Evolutionary conservation across 2,797 vertebrate species (phyloP).

Genomic region (Morus bassanus): DNA sequence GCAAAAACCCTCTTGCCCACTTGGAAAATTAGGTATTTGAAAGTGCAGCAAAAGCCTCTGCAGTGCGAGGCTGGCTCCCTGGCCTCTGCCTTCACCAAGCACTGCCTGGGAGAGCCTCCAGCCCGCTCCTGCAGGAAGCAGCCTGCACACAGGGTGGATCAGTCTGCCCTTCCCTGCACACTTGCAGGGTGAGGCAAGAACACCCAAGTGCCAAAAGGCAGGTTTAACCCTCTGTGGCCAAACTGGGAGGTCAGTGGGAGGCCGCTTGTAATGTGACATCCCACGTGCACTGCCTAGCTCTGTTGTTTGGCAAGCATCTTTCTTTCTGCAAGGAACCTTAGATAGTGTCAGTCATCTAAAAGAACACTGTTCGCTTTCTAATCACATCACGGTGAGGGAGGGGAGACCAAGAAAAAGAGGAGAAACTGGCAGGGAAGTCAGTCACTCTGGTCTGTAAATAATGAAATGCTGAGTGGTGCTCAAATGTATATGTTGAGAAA

Average conservation of each 20-base stretch:
- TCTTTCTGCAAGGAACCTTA: background rate
- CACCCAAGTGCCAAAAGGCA: constrained; percentile 6
- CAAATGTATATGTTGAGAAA: background rate
- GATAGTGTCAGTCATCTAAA: background rate
- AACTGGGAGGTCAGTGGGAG: constrained; percentile 22
- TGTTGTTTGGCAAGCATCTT: background rate
- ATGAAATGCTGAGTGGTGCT: constrained; percentile 2
- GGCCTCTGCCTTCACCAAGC: background rate
- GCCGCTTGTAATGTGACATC: background rate
- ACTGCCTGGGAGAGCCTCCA: background rate
- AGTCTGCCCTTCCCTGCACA: constrained; percentile 44
- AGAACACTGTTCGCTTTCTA: background rate
- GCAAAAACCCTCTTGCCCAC: background rate
- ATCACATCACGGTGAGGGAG: background rate
- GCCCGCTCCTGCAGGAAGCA: constrained; percentile 33
- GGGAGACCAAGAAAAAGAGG: background rate
- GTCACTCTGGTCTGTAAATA: background rate
- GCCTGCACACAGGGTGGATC: background rate
- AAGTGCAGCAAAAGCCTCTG: background rate
- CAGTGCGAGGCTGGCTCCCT: background rate
- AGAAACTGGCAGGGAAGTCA: background rate
- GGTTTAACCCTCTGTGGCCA: constrained; percentile 50
- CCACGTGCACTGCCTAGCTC: background rate
- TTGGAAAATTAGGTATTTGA: background rate
- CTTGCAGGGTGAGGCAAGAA: background rate